Percentiles rank a stretch among this genome's conserved stretches.
phyloP scores from a whole-genome alignment of 2,797 vertebrate genomes.

The Tokudaia tokunoshimensis region DNA sequence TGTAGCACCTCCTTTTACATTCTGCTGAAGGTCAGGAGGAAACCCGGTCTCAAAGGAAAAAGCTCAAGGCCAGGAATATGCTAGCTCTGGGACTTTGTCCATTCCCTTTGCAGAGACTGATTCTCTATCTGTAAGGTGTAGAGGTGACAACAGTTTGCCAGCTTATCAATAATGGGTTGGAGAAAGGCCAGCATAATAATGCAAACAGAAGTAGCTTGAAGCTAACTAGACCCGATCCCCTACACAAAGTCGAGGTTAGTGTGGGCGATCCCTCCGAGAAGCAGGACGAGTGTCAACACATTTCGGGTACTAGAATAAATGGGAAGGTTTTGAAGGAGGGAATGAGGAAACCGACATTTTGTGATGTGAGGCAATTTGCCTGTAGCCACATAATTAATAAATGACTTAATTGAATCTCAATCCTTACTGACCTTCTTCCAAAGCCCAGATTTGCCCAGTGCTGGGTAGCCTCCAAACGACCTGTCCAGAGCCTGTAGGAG shows the following conservation, averaged over 20 bases:
- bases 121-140: background rate
- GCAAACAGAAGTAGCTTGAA: background rate
- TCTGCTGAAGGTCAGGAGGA: background rate
- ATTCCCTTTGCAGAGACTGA: background rate
- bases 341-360: background rate
- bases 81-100: background rate
- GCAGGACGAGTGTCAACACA: background rate
- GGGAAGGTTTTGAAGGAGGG: background rate
- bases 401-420: background rate
- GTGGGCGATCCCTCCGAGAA: background rate
- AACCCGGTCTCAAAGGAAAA: background rate
- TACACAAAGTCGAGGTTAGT: background rate
- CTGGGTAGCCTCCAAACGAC: slow-evolving; percentile 41
- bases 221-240: background rate
- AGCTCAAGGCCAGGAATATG: background rate
- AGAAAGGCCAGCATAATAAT: background rate
- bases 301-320: background rate
- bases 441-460: background rate
- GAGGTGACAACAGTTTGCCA: background rate
- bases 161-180: background rate
- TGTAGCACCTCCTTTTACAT: slow-evolving; percentile 1
- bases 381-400: slow-evolving; percentile 55
- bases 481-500: background rate
- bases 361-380: slow-evolving; percentile 5
- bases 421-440: background rate